Conservation (phyloP, 2,888 invertebrate genomes). For the Hofmannophila pseudospretella region DNA sequence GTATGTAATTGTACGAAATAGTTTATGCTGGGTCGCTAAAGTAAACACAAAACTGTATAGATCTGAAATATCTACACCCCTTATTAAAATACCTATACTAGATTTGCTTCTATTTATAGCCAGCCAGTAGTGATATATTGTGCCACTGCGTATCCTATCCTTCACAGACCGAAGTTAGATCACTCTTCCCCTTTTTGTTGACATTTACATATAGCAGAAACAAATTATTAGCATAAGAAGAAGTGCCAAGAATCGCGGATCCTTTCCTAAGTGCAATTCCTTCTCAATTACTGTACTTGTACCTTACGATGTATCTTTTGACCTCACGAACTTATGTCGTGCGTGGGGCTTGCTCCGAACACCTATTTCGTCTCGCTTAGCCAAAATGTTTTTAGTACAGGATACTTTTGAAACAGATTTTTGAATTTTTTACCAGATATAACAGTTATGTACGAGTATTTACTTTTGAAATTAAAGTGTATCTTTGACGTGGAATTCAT, state of each 20-base stretch:
- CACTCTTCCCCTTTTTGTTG: background rate
- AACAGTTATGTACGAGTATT: too few species aligned
- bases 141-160: background rate
- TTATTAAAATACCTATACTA: too few species aligned
- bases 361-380: constrained; percentile 35
- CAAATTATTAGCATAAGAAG: constrained; percentile 54
- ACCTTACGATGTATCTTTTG: constrained; percentile 13
- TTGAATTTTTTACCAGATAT: too few species aligned
- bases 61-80: too few species aligned
- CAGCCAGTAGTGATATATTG: too few species aligned
- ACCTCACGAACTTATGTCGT: constrained; percentile 7
- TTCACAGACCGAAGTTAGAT: background rate
- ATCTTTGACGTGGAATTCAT: too few species aligned
- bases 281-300: constrained; percentile 54
- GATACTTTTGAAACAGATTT: constrained; percentile 36
- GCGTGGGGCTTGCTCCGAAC: background rate
- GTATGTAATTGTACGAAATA: too few species aligned
- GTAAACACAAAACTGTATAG: too few species aligned
- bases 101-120: too few species aligned
- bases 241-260: constrained; percentile 71
- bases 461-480: too few species aligned
- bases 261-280: constrained; percentile 67
- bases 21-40: too few species aligned
- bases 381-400: constrained; percentile 30
- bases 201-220: background rate